Conservation (phyloP, 2,113 vertebrate species). For the Alligator mississippiensis region DNA sequence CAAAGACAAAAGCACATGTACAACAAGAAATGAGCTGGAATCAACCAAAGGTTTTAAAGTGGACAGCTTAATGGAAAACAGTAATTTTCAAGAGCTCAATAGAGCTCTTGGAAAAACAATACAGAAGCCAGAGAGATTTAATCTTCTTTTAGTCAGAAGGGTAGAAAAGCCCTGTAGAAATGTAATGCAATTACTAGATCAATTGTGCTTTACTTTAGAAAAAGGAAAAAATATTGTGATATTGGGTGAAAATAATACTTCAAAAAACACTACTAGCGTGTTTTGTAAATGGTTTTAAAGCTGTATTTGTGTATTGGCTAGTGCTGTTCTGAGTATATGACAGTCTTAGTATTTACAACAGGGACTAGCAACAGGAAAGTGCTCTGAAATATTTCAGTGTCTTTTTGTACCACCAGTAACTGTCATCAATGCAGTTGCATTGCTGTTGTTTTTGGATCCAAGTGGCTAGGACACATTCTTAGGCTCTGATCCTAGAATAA, state of each 20-base stretch:
- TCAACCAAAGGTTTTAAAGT: neutral
- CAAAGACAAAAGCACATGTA: neutral
- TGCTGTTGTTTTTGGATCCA: neutral
- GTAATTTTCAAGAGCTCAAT: too few species aligned
- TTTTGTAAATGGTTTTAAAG: neutral
- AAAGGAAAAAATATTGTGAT: neutral
- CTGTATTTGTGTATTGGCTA: neutral
- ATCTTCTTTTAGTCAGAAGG: neutral
- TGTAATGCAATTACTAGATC: neutral
- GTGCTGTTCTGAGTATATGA: neutral
- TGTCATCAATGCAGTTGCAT: neutral
- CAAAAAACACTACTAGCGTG: neutral
- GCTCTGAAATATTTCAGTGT: neutral
- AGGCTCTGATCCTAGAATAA: neutral
- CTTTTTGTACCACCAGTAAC: neutral
- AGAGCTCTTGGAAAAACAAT: neutral
- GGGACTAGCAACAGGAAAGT: neutral
- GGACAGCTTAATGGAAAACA: neutral
- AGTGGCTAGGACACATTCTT: neutral
- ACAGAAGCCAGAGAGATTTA: neutral
- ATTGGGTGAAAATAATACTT: neutral
- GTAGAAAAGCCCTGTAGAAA: neutral
- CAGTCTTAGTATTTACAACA: neutral
- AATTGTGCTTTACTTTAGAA: neutral
- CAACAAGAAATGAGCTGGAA: constrained; percentile 17